Evolutionary conservation across 2,797 vertebrate genomes (phyloP), one percentile per base, ranked within the genome.

Genomic region (Paedocypris micromegethes): DNA sequence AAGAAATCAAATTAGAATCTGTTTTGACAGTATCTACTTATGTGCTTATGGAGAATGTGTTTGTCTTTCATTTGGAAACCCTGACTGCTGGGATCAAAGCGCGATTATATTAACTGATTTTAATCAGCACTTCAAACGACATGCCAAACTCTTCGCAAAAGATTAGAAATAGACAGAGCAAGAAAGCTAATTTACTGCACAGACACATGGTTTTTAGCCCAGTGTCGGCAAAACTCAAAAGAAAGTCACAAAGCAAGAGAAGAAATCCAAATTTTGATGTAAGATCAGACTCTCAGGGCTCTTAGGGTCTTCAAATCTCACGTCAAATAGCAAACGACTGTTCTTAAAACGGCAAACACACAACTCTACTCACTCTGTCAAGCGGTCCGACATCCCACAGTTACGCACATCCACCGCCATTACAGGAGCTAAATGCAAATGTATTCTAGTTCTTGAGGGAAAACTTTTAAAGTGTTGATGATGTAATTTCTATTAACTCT

Each of bases 1-100:
- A 70, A 74, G 71, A 77, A 80, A 79, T 77, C 53, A 72, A 80
- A 79, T 83, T 82, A 83, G 68, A 83, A 77, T 78, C 74, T 75
- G 68, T 77, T 80, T 70, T 78, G 79, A 80, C 74, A 75, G 66
- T 73, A 80, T 79, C 75, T 45, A 75, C 72, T 79, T 79, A 76
- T 80, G 65, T 73, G 68, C 73, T 78, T 72, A 73, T 73, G 78
- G 63, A 64, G 72, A 78, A 80, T 72, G 68, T 79, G 75, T 81
- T 80, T 80, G 77, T 65, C 65, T 79, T 83, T 80, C 64, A 80
- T 80, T 80, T 72, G 76, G 76, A 69, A 75, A 76, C 62, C 62
- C 56, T 68, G 76, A 75, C 65, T 72, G 40, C 56, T 67, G 66
- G 65, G 80, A 81, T 80, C 71, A 79, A 75, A 77, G 73, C 66